Evolutionary conservation across 2,797 vertebrate genomes (phyloP).

Genomic region (Poliocrania exsul): DNA sequence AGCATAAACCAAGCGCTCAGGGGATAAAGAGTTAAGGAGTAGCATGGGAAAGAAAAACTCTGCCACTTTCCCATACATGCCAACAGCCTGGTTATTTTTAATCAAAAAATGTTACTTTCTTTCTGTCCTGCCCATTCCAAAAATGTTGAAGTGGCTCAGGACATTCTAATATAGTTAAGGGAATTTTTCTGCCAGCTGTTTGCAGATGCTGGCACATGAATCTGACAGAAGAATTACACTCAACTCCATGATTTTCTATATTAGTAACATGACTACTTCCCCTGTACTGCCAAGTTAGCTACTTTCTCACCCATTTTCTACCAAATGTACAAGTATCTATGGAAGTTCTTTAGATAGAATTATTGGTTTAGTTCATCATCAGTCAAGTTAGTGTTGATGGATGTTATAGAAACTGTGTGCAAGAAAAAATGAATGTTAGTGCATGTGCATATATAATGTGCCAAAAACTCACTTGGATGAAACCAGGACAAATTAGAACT

Average conservation of each 20-base stretch:
- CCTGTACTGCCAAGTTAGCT: background rate
- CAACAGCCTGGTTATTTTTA: conserved; percentile 62
- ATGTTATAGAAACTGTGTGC: background rate
- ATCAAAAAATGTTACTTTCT: background rate
- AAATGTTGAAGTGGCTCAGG: background rate
- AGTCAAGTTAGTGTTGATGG: background rate
- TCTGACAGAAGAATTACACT: background rate
- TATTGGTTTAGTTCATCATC: background rate
- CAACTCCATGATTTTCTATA: background rate
- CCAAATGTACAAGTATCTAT: background rate
- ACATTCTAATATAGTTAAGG: background rate
- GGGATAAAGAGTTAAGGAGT: background rate
- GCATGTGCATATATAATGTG: background rate
- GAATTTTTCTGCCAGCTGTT: conserved; percentile 1
- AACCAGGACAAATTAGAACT: background rate
- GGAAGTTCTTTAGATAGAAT: background rate
- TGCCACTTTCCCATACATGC: conserved; percentile 54
- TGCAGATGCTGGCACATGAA: background rate
- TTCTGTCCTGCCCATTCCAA: background rate
- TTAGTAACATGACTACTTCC: background rate
- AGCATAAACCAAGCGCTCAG: conserved; percentile 9
- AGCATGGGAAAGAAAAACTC: conserved; percentile 65
- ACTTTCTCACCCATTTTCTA: background rate
- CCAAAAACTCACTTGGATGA: background rate
- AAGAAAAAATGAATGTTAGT: background rate